phyloP scores from a whole-genome alignment of 2,113 vertebrate genomes.

The Ictalurus furcatus region DNA sequence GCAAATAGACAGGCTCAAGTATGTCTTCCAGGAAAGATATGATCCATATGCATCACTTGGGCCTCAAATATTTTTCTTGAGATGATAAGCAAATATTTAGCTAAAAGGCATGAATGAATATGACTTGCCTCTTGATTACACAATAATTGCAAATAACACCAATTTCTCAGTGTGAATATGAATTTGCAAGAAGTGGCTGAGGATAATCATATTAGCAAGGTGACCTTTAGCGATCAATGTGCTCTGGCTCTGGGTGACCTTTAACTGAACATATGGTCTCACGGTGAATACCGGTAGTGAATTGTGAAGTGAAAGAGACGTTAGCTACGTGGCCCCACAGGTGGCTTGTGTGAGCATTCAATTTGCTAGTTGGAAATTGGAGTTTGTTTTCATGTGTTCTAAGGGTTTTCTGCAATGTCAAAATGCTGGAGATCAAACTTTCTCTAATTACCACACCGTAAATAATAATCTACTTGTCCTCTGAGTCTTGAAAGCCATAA shows the following conservation, averaged over 20 bases:
- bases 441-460: constrained; percentile 24
- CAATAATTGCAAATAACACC: constrained; percentile 33
- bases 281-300: constrained; percentile 33
- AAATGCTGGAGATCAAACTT: not conserved
- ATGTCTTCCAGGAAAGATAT: too few relatives aligned
- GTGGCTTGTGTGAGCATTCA: constrained; percentile 35
- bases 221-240: constrained; percentile 40
- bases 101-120: constrained; percentile 15
- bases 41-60: not conserved
- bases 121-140: constrained; percentile 22
- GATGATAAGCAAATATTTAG: constrained; percentile 3
- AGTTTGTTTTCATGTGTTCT: constrained; percentile 26
- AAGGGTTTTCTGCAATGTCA: constrained; percentile 23
- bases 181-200: constrained; percentile 36
- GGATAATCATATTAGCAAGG: constrained; percentile 44
- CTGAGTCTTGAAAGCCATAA: not conserved
- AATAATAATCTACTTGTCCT: constrained; percentile 7
- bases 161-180: constrained; percentile 36
- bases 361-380: constrained; percentile 34
- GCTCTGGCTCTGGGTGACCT: constrained; percentile 36
- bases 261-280: constrained; percentile 36
- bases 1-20: not conserved
- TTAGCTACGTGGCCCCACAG: constrained; percentile 19
- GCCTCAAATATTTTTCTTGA: not conserved
- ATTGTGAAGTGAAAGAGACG: constrained; percentile 30